Conservation (phyloP, 1,140 invertebrate genomes). For the Fopius arisanus region DNA sequence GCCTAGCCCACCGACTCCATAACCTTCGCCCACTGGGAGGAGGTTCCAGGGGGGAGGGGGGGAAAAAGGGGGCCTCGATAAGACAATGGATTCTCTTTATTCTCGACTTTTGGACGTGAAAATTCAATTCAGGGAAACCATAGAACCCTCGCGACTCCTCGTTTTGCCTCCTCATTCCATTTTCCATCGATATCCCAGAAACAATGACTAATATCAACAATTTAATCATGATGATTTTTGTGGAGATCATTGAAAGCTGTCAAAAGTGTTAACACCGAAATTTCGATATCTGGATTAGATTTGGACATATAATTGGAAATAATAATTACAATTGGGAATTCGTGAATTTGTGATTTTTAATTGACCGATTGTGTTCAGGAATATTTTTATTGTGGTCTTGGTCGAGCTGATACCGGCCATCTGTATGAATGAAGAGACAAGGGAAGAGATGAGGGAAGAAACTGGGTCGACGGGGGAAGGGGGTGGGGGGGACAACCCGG, state of each 20-base stretch:
- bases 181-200: no score
- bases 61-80: neutral
- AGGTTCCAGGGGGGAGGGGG: neutral
- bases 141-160: no score
- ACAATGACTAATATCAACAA: no score
- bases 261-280: no score
- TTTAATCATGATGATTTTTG: no score
- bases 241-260: no score
- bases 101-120: neutral
- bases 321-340: no score
- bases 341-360: no score
- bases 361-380: no score
- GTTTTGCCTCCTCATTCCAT: no score
- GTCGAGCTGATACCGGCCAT: slow-evolving; percentile 9
- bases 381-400: neutral
- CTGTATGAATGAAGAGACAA: slow-evolving; percentile 33
- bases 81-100: slow-evolving; percentile 9
- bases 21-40: slow-evolving; percentile 35
- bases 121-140: neutral
- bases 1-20: slow-evolving; percentile 43
- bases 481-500: neutral
- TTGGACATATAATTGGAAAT: no score
- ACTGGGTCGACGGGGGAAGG: slow-evolving; percentile 19
- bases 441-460: slow-evolving; percentile 17
- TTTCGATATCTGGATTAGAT: no score